These are phyloP conservation scores for Lasioglossum calceatum DNA, from an alignment of 2,888 invertebrate genomes.

Conservation along the genomic window DNA sequence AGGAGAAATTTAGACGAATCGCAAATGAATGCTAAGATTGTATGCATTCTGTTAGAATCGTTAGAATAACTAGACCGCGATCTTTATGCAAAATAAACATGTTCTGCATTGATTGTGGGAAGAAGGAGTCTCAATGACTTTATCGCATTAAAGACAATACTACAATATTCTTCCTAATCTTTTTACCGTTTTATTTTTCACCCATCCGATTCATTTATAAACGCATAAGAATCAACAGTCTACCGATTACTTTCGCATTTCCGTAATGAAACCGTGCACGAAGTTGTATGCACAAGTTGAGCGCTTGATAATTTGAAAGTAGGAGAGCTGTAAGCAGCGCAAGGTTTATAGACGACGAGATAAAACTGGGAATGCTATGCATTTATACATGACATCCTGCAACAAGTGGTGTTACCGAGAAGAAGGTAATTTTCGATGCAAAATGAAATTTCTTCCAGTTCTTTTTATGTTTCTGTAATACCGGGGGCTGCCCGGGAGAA, in stretches of 20 bases:
- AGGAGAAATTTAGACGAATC: neutral
- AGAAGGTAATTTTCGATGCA: constrained; percentile 5
- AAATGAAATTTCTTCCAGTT: constrained; percentile 1
- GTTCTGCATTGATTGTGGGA: too few species aligned
- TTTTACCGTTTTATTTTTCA: too few species aligned
- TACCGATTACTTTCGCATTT: neutral
- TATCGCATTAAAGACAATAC: too few species aligned
- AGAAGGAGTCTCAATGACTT: too few species aligned
- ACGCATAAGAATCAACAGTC: too few species aligned
- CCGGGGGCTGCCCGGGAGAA: neutral
- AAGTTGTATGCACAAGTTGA: neutral
- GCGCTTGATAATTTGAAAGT: neutral
- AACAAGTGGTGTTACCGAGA: neutral
- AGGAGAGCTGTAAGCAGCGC: neutral
- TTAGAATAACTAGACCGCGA: too few species aligned
- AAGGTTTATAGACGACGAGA: neutral
- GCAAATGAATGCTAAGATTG: neutral
- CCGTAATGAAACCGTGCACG: neutral
- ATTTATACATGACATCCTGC: constrained; percentile 2
- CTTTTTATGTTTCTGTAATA: neutral
- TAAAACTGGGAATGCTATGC: constrained; percentile 4
- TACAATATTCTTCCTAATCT: too few species aligned
- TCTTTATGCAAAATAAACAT: too few species aligned
- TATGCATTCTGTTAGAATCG: too few species aligned
- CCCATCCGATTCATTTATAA: too few species aligned